Conservation (phyloP, 2,888 invertebrate species). For the Serripes groenlandicus region DNA sequence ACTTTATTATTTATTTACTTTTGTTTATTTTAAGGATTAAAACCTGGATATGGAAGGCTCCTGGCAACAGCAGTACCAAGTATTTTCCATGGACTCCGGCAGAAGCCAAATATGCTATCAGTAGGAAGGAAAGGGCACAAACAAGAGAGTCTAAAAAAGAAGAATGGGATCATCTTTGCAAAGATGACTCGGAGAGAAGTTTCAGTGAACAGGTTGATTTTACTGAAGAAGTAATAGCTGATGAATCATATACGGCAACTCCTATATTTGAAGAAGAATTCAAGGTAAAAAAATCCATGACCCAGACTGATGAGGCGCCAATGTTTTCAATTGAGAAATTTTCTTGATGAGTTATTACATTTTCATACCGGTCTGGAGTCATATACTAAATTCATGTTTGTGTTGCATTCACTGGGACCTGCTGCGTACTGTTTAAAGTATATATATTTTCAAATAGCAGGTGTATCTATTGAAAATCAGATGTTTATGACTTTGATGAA, state of each 20-base stretch:
- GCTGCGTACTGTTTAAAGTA: conserved; percentile 42
- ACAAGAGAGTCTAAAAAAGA: neutral
- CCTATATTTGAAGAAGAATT: neutral
- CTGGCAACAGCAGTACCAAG: conserved; percentile 27
- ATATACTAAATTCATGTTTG: conserved; percentile 29
- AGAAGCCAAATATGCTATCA: neutral
- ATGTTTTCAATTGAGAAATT: conserved; percentile 38
- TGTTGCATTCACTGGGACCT: conserved; percentile 40
- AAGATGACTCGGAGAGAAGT: neutral
- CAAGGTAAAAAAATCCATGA: no score
- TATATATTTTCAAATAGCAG: conserved; percentile 10
- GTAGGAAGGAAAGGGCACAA: neutral
- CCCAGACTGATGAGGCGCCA: conserved; percentile 21
- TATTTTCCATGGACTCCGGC: conserved; percentile 7
- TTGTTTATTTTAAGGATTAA: no score
- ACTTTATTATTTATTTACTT: no score
- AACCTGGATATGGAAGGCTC: no score
- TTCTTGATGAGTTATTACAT: conserved; percentile 26
- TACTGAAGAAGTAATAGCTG: neutral
- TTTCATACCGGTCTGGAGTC: conserved; percentile 41
- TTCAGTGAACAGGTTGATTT: neutral
- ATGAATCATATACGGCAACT: neutral
- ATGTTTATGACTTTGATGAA: conserved; percentile 58
- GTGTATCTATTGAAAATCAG: conserved; percentile 45
- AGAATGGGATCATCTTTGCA: neutral